phyloP scores from a whole-genome alignment of 2,797 vertebrate species.

The Aphelocoma californica region DNA sequence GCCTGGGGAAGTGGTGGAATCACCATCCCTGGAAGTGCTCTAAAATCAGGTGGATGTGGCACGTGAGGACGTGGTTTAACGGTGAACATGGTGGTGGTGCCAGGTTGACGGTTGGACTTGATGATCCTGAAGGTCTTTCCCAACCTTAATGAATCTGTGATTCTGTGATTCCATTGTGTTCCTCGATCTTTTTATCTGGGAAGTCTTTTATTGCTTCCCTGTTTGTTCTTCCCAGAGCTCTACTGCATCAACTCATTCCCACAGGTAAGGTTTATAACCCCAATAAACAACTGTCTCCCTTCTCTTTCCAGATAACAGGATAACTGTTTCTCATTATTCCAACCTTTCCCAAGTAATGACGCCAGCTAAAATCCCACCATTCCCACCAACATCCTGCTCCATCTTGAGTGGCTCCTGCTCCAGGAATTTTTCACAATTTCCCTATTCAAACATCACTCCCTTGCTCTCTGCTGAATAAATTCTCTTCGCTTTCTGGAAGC shows the following conservation, averaged over 20 bases:
- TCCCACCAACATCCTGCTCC: neutral
- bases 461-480: neutral
- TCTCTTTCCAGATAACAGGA: neutral
- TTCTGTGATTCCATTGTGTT: neutral
- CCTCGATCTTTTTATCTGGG: neutral
- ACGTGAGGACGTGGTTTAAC: neutral
- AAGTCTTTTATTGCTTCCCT: neutral
- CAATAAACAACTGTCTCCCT: neutral
- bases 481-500: neutral
- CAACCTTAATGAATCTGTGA: neutral
- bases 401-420: neutral
- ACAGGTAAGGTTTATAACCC: neutral
- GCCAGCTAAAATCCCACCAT: neutral
- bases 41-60: neutral
- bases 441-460: neutral
- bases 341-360: neutral
- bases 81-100: neutral
- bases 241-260: neutral
- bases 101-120: neutral
- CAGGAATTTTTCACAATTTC: neutral
- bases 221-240: constrained; percentile 39
- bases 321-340: neutral
- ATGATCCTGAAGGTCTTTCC: neutral
- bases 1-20: neutral
- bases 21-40: neutral